phyloP scores from a whole-genome alignment of 1,140 invertebrate genomes.

The Manduca sexta region DNA sequence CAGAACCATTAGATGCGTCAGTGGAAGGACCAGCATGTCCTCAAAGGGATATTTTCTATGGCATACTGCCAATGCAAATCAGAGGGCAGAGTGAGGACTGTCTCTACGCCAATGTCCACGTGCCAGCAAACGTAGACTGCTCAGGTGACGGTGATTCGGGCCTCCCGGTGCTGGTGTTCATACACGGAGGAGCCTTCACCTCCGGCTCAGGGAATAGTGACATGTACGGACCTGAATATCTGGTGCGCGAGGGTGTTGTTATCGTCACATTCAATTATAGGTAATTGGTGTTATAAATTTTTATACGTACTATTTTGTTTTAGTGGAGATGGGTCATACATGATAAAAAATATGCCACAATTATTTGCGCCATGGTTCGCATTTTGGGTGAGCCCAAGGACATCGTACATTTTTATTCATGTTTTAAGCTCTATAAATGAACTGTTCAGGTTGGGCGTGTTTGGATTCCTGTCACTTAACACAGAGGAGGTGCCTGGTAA shows the following conservation, averaged over 20 bases:
- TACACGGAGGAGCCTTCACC: conserved; percentile 81
- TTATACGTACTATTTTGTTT: too few relatives aligned
- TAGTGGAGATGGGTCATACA: too few relatives aligned
- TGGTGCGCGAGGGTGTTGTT: conserved; percentile 76
- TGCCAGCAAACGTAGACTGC: conserved; percentile 7
- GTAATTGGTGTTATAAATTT: conserved; percentile 5
- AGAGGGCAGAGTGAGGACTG: conserved; percentile 44
- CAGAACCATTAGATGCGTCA: conserved; percentile 67
- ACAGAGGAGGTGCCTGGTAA: conserved; percentile 76
- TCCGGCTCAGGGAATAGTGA: conserved; percentile 70
- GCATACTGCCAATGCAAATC: conserved; percentile 16
- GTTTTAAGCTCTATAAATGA: too few relatives aligned
- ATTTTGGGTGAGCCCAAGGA: too few relatives aligned
- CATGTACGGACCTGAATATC: conserved; percentile 74
- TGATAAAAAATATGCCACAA: too few relatives aligned
- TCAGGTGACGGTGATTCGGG: neutral
- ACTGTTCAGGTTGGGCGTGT: conserved; percentile 29
- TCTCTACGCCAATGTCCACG: conserved; percentile 47
- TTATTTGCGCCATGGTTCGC: too few relatives aligned
- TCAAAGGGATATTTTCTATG: conserved; percentile 56
- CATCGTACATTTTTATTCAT: too few relatives aligned
- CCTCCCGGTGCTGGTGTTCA: conserved; percentile 77
- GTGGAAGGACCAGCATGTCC: conserved; percentile 72
- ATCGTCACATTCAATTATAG: conserved; percentile 78
- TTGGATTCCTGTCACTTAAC: conserved; percentile 67